Evolutionary conservation across 2,888 invertebrate genomes (phyloP), one percentile per base, ranked within the genome.

Genomic region (Tanypteryx hageni): DNA sequence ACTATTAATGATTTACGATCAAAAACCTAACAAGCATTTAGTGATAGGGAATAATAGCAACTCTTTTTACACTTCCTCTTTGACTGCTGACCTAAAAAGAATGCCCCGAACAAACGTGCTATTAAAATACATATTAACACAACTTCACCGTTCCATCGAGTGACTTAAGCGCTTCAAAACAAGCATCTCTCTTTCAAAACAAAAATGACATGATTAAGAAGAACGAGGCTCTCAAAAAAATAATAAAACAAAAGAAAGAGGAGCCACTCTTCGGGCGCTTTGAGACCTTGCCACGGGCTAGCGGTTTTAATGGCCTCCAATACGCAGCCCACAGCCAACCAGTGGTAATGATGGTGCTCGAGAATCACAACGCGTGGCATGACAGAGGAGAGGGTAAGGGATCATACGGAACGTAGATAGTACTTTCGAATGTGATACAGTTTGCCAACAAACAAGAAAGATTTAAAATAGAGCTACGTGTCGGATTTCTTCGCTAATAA

Each of bases 271-370:
- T 44, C 44, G 4, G n/a, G 22, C 76, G 22, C 27, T 76, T 76
- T 76, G 76, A 76, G 76, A 76, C 27, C 76, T 76, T 76, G 76
- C 76, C 76, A 76, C 27, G 76, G 76, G 76, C 76, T 22, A 76
- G 76, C 27, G 27, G 76, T 76, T 76, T 76, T 27, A 27, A 76
- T 22, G 27, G 76, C 27, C 9, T 27, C 76, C 11, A 14, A 27
- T 13, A 27, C 22, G 76, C 76, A 44, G 44, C 44, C 44, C 44
- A 76, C 76, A 27, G 76, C 76, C 76, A 76, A 76, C 76, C 76
- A 27, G 22, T n/a, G 18, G 27, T 18, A 22, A 13, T 76, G 76
- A 18, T 76, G 76, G 5, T 68, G 16, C 22, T 22, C 68, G 44
- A 44, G 44, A 44, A 22, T 27, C 76, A 27, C 27, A 27, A 22